Base-by-base conservation (phyloP, 2,113 vertebrate genomes). In the Oreochromis niloticus region DNA sequence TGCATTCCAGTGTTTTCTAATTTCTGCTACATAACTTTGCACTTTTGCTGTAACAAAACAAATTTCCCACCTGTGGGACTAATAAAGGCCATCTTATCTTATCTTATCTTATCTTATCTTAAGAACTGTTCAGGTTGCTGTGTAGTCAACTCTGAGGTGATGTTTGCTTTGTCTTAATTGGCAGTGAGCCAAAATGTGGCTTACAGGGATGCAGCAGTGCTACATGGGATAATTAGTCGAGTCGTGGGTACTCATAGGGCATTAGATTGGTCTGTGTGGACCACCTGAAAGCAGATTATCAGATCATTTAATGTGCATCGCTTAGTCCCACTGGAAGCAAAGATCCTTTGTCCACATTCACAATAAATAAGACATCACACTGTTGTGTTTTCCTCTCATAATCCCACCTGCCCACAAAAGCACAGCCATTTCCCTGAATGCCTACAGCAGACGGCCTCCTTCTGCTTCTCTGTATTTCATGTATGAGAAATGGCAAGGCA, bases 381-480 rank as follows among this genome's bases (percentile, higher is more conserved):
- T 30, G 24, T 63, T 50, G 24, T 22, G 1, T 22, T 24, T 88
- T 56, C 68, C 22, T 54, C 3, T 43, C 59, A 68, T 43, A 81
- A 86, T 57, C 80, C 66, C 78, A 81, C 32, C 39, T 13, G 59
- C 80, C 73, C 75, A 66, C 48, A 73, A 34, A 63, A 79, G 85
- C 41, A 56, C 43, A 84, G 11, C 66, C 9, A 22, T 46, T 52
- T 89, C 82, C 85, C 66, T 43, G 52, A 88, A 30, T 39, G 30
- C 57, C 82, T 54, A 19, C n/a, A 79, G 16, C 39, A 75, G 43
- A 5, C 16, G 7, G 59, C 52, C 79, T 54, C 90, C 32, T 63
- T 19, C 46, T 43, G 83, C 50, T 63, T 55, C 81, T 61, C 36
- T 48, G 82, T 79, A 87, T 89, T 87, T 91, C 91, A 81, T 88